A percentile compares a stretch with the other conserved stretches of the same genome.
These are phyloP conservation scores for Lamproptera curius DNA, from an alignment of 2,888 invertebrate species.

Conservation along the genomic window DNA sequence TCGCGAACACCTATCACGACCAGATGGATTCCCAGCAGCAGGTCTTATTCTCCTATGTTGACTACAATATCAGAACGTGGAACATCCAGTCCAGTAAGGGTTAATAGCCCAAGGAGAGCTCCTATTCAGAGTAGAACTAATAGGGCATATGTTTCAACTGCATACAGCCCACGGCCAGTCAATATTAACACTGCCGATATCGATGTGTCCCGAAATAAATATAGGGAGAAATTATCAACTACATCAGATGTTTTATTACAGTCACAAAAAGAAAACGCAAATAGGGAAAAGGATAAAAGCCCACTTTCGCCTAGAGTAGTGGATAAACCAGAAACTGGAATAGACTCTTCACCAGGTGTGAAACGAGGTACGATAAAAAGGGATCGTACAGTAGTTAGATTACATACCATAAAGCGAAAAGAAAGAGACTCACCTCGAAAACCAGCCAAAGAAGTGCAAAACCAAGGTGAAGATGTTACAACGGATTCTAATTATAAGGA, in stretches of 20 bases:
- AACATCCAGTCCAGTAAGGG: slow-evolving; percentile 55
- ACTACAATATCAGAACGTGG: slow-evolving; percentile 81
- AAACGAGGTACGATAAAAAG: slow-evolving; percentile 81
- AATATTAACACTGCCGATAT: slow-evolving; percentile 91
- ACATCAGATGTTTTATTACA: slow-evolving; percentile 32
- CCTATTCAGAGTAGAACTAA: slow-evolving; percentile 59
- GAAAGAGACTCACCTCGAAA: slow-evolving; percentile 70
- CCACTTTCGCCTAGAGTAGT: slow-evolving; percentile 69
- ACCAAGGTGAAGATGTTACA: slow-evolving; percentile 15
- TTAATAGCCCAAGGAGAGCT: slow-evolving; percentile 62
- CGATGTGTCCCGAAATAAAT: slow-evolving; percentile 86
- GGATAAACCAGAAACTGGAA: slow-evolving; percentile 65
- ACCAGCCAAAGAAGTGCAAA: slow-evolving; percentile 34
- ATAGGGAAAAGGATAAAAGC: slow-evolving; percentile 10
- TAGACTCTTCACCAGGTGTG: slow-evolving; percentile 59
- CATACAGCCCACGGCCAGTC: slow-evolving; percentile 79
- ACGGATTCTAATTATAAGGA: slow-evolving; percentile 19
- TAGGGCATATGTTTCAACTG: slow-evolving; percentile 61
- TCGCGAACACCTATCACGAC: slow-evolving; percentile 66
- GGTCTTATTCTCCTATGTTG: slow-evolving; percentile 84
- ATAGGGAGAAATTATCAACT: slow-evolving; percentile 54
- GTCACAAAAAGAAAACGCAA: slow-evolving; percentile 50
- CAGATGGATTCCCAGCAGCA: slow-evolving; percentile 57
- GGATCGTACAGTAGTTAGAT: slow-evolving; percentile 84
- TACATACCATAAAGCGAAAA: slow-evolving; percentile 81